Evolutionary conservation across 1,140 invertebrate species (phyloP).

Genomic region (Leptoteleia sp.): DNA sequence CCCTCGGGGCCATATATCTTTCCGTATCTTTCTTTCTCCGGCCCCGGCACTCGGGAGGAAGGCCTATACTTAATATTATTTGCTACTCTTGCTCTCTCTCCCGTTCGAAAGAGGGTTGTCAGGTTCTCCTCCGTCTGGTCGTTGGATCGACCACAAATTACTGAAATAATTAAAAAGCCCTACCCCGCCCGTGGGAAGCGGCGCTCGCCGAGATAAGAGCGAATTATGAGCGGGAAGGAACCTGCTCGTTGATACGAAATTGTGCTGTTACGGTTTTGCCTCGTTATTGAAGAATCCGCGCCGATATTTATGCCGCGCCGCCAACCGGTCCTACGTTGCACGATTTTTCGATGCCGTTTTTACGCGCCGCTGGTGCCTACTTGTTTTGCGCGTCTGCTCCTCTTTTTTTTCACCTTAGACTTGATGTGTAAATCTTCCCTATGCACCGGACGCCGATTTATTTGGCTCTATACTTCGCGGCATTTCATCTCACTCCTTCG

Average conservation of each 20-base stretch:
- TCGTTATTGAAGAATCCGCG: conserved; percentile 68
- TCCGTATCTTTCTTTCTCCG: conserved; percentile 68
- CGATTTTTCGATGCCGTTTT: conserved; percentile 54
- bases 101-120: conserved; percentile 60
- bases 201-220: conserved; percentile 65
- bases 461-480: too few relatives aligned
- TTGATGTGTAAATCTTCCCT: conserved; percentile 34
- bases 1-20: conserved; percentile 68
- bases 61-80: conserved; percentile 81
- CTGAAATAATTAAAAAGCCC: conserved; percentile 79
- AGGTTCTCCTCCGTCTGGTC: conserved; percentile 61
- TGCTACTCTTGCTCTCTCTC: conserved; percentile 73
- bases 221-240: conserved; percentile 65
- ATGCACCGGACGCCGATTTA: conserved; percentile 6
- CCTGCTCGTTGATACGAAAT: conserved; percentile 66
- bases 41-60: conserved; percentile 55
- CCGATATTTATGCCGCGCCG: conserved; percentile 61
- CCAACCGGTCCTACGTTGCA: conserved; percentile 54
- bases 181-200: conserved; percentile 75
- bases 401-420: conserved; percentile 6
- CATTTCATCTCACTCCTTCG: too few relatives aligned
- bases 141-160: conserved; percentile 77
- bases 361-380: conserved; percentile 35
- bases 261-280: conserved; percentile 67
- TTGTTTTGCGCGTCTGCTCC: conserved; percentile 20